Percentiles rank a stretch among this genome's conserved stretches.
phyloP scores from a whole-genome alignment of 2,888 invertebrate species.

The Himalopsyche tibetana region DNA sequence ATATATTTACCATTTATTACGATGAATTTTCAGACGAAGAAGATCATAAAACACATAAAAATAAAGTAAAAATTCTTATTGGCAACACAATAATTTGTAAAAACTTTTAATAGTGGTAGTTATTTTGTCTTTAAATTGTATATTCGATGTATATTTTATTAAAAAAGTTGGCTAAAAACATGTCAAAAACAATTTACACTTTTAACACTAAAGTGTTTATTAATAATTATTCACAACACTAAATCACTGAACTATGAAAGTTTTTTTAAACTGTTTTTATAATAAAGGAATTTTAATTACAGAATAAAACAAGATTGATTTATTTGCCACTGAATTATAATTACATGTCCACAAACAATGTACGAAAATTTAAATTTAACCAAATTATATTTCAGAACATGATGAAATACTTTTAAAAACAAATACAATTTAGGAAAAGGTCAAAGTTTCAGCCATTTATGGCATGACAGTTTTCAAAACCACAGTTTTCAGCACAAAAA shows the following conservation, averaged over 20 bases:
- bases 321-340: too few relatives aligned
- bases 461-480: neutral
- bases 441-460: neutral
- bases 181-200: neutral
- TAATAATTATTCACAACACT: neutral
- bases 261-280: neutral
- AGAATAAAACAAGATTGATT: too few relatives aligned
- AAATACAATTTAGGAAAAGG: neutral
- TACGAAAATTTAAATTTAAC: too few relatives aligned
- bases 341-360: too few relatives aligned
- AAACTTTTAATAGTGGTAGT: too few relatives aligned
- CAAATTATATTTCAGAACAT: too few relatives aligned
- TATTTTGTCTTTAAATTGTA: neutral
- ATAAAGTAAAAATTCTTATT: neutral
- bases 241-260: slow-evolving; percentile 3
- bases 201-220: neutral
- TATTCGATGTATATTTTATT: neutral
- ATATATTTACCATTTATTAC: neutral
- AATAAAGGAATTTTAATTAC: too few relatives aligned
- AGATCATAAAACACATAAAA: neutral
- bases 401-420: neutral
- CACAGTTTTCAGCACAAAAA: neutral
- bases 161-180: neutral
- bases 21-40: neutral
- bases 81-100: too few relatives aligned